Conservation (phyloP, 2,888 invertebrate genomes). For the Brachyptera putata region DNA sequence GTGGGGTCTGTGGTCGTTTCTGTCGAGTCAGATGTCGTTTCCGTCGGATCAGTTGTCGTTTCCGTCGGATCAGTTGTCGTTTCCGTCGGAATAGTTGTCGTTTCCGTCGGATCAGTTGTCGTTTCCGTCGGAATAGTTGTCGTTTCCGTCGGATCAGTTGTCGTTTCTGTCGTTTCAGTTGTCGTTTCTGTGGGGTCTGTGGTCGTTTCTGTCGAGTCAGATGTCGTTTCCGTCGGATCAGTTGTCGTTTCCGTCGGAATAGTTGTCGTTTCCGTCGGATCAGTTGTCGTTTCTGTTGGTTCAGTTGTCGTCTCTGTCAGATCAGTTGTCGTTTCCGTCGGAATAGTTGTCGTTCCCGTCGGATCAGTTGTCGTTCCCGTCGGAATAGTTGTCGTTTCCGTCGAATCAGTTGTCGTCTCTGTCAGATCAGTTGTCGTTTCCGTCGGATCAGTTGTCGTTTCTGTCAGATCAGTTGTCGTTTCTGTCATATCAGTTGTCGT, state of each 20-base stretch:
- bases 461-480: too few species aligned
- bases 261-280: background rate
- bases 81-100: background rate
- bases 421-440: background rate
- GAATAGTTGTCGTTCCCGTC: background rate
- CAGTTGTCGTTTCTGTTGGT: background rate
- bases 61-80: background rate
- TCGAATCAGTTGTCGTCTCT: background rate
- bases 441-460: background rate
- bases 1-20: background rate
- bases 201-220: background rate
- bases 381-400: too few species aligned
- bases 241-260: background rate
- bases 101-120: background rate
- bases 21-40: background rate
- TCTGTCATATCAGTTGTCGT: background rate
- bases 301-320: background rate
- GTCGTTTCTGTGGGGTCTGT: background rate
- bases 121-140: background rate
- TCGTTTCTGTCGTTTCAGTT: background rate
- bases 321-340: background rate
- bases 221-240: background rate
- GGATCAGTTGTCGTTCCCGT: background rate
- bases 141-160: background rate
- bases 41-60: background rate